Evolutionary conservation across 2,888 invertebrate species (phyloP).

Genomic region (Plagodis pulveraria): DNA sequence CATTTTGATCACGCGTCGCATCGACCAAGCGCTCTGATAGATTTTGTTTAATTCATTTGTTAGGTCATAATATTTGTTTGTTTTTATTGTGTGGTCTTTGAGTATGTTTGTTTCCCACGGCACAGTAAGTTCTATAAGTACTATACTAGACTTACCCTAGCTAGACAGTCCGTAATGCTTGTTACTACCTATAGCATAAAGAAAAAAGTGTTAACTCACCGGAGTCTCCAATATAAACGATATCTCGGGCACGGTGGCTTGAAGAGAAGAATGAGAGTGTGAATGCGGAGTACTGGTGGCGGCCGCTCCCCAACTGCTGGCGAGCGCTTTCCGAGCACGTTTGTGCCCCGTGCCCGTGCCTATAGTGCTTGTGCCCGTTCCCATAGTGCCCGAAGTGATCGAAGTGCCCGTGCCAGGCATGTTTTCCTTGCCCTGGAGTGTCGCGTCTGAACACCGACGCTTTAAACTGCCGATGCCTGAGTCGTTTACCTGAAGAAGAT

Average conservation of each 20-base stretch:
- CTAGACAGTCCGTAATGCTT: too few relatives aligned
- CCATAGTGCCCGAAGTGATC: too few relatives aligned
- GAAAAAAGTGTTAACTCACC: slow-evolving; percentile 77
- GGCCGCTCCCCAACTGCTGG: slow-evolving; percentile 87
- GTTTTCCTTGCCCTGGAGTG: slow-evolving; percentile 87
- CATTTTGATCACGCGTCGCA: too few relatives aligned
- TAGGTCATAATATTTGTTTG: too few relatives aligned
- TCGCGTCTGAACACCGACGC: slow-evolving; percentile 51
- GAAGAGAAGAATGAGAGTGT: slow-evolving; percentile 48
- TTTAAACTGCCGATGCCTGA: slow-evolving; percentile 76
- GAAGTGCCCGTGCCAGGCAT: slow-evolving; percentile 71
- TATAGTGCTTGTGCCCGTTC: neutral
- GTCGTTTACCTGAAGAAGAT: slow-evolving; percentile 61
- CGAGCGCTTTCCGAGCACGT: slow-evolving; percentile 92
- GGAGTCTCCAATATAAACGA: slow-evolving; percentile 92
- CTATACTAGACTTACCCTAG: too few relatives aligned
- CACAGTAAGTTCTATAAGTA: too few relatives aligned
- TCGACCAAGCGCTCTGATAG: too few relatives aligned
- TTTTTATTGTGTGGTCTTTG: too few relatives aligned
- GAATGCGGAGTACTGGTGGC: slow-evolving; percentile 76
- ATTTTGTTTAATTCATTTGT: too few relatives aligned
- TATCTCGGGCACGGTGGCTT: slow-evolving; percentile 83
- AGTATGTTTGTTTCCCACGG: too few relatives aligned
- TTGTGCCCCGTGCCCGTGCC: slow-evolving; percentile 63
- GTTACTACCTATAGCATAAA: too few relatives aligned